Conservation (phyloP, 37 sponge, comb jelly and placozoan genomes). For the Ianthella basta region DNA sequence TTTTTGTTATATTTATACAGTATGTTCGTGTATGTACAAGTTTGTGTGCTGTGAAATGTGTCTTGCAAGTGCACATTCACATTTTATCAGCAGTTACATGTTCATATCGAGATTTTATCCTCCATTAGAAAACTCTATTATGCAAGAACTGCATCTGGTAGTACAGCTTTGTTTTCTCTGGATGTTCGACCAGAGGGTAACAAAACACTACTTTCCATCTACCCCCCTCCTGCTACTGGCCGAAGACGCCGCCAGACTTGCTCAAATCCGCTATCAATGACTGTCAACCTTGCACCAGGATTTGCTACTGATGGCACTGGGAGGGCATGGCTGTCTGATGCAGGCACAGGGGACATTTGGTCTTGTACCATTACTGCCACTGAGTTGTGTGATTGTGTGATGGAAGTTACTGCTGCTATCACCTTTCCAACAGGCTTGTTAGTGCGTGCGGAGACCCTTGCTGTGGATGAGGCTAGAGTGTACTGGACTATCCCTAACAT, state of each 20-base stretch:
- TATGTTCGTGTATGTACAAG: not conserved
- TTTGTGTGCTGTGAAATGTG: constrained; percentile 9
- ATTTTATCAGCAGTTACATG: not conserved
- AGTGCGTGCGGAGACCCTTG: constrained; percentile 42
- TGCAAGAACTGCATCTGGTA: not conserved
- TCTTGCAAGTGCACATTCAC: not conserved
- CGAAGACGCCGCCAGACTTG: not conserved
- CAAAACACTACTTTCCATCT: too few species aligned
- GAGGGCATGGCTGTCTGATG: constrained; percentile 41
- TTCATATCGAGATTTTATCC: not conserved
- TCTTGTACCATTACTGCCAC: constrained; percentile 11
- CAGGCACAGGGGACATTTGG: constrained; percentile 44
- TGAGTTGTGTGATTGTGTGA: not conserved
- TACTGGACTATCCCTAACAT: constrained; percentile 55
- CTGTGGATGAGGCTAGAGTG: constrained; percentile 45
- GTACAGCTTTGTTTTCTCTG: not conserved
- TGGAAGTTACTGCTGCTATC: constrained; percentile 20
- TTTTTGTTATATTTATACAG: too few species aligned
- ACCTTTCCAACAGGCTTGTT: too few species aligned
- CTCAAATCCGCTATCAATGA: not conserved
- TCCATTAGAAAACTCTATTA: not conserved
- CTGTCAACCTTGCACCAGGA: constrained; percentile 9
- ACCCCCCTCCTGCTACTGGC: not conserved
- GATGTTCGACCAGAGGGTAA: too few species aligned
- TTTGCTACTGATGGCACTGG: constrained; percentile 47